Evolutionary conservation across 2,113 vertebrate genomes (phyloP), one percentile per base, ranked within the genome.

Genomic region (Cryptomyrus ogoouensis): DNA sequence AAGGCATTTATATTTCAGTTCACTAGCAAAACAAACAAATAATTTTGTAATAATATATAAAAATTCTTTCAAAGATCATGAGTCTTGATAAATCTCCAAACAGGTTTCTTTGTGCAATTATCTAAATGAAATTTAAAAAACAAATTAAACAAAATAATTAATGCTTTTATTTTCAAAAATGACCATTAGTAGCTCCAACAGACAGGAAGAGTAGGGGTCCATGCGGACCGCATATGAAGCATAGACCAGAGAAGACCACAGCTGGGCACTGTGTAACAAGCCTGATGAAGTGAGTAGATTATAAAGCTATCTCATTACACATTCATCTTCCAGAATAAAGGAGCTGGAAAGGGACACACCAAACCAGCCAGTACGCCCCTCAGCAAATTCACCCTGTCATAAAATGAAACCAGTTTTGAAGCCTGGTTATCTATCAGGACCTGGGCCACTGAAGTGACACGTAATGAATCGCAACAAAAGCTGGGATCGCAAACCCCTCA

Each of bases 251-350:
- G 50, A n/a, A 88, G 21, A 44, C 31, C 42, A 66, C 53, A 66
- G 56, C 44, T 70, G 58, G 50, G 17, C 52, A 19, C 17, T 19
- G 50, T 24, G 27, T 31, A 31, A 27, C 49, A 58, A 56, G 19
- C 35, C 31, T 58, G 52, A 56, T 27, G 35, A 52, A 87, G 27
- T 53, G 42, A 19, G 17, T 3, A 46, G 21, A 9, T 46, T 84
- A 84, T 24, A 47, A 84, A 84, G 53, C n/a, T 66, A 46, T 88
- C 53, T 70, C 53, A 70, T 88, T 88, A 88, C 58, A 24, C 42
- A 47, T 46, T 70, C 58, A 46, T 74, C 42, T 47, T 21, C 35
- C 62, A n/a, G 39, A 46, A 70, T 49, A 88, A 46, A 88, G 49
- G 58, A 70, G 58, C 12, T 88, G 56, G 56, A 47, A 66, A 47